Base-by-base conservation (phyloP, 1,140 invertebrate genomes). In the Drosophila watanabei region DNA sequence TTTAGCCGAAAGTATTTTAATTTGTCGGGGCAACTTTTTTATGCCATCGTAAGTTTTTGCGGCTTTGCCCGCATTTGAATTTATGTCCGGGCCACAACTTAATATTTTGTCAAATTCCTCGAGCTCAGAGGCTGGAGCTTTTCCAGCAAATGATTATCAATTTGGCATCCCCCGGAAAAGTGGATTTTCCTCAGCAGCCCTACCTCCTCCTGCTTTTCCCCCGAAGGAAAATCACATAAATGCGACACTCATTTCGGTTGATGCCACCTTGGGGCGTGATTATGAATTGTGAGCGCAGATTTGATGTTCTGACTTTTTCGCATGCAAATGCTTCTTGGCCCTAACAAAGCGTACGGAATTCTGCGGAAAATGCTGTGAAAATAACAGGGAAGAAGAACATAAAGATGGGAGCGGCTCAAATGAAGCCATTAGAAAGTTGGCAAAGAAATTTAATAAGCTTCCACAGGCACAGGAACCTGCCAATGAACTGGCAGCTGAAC, bases 401-500 rank as follows among this genome's bases (percentile, higher is more conserved):
- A 52, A 57, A 70, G 43, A 48, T 51, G 16, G 10, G n/a, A 20
- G 33, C 32, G 35, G 54, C 39, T 54, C 45, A 79, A 88, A 88
- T 88, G 69, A 85, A 84, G 85, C 65, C 78, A 85, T 88, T 79
- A 88, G 73, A 88, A 88, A 82, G 83, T 87, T 86, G 60, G 43
- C 62, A 54, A 80, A 68, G 71, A 87, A 87, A 87, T 87, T 88
- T 88, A 85, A 89, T 89, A 89, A 88, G 72, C 72, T 79, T 10
- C 77, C 62, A 60, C 8, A 16, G 37, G 9, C 20, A 32, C 24
- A 24, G 24, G 41, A 59, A 73, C 73, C 75, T 84, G 80, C 80
- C 85, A 81, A 89, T 89, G 76, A 90, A 85, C 49, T 89, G 85
- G 62, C 86, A 88, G 85, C 85, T 89, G 85, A 85, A 82, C 72